Conservation (phyloP, 2,888 invertebrate genomes). For the Gibbula magus region DNA sequence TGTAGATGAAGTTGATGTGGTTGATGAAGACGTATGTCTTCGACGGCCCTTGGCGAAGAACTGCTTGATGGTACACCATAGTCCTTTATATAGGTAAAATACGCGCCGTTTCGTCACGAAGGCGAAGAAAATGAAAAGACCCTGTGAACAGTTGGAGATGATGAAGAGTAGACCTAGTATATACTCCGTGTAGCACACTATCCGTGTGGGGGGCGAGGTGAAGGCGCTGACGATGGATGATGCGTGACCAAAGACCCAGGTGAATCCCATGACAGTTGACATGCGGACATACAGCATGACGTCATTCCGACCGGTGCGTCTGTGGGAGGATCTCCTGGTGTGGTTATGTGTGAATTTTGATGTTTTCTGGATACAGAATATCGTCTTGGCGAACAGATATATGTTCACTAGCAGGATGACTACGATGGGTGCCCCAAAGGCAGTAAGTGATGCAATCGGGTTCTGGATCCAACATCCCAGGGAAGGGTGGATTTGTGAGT, state of each 20-base stretch:
- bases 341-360: conserved; percentile 48
- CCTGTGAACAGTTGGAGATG: conserved; percentile 66
- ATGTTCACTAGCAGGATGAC: conserved; percentile 58
- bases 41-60: background rate
- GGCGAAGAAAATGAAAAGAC: conserved; percentile 66
- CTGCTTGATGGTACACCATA: conserved; percentile 30
- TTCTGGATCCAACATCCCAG: conserved; percentile 64
- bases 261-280: conserved; percentile 71
- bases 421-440: conserved; percentile 66
- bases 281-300: conserved; percentile 68
- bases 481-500: background rate
- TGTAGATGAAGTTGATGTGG: background rate
- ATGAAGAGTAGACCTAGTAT: conserved; percentile 61
- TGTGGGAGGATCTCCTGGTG: conserved; percentile 51
- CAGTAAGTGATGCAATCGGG: conserved; percentile 60
- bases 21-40: too few relatives aligned
- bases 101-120: conserved; percentile 66
- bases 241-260: conserved; percentile 68
- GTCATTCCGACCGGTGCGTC: conserved; percentile 59
- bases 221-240: conserved; percentile 64
- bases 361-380: conserved; percentile 60
- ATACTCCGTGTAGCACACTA: conserved; percentile 58
- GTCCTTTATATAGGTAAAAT: conserved; percentile 47
- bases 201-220: conserved; percentile 41
- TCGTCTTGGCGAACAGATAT: conserved; percentile 62